Percentiles rank a stretch among this genome's conserved stretches.
phyloP scores from a whole-genome alignment of 2,797 vertebrate genomes.

The Gymnopithys bicolor region DNA sequence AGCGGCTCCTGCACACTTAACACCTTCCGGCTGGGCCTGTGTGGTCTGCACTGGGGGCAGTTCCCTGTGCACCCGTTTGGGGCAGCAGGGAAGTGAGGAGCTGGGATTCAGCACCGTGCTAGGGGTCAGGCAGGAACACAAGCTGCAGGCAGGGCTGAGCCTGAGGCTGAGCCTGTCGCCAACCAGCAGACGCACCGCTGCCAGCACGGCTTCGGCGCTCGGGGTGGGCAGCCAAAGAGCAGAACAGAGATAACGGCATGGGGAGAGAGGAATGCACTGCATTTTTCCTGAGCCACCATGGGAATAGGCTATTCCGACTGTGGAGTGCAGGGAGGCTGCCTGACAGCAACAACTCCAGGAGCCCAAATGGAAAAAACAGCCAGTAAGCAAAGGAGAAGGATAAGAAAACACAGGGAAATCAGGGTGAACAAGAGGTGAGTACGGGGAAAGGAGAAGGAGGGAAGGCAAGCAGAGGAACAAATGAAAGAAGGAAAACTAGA shows the following conservation, averaged over 20 bases:
- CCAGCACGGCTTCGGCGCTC: neutral
- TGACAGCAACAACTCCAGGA: neutral
- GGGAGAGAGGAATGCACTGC: neutral
- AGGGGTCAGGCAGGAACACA: neutral
- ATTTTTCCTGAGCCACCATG: neutral
- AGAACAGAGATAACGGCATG: neutral
- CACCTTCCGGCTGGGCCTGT: rapidly evolving
- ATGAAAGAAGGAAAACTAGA: neutral
- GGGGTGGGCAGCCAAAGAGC: conserved; percentile 31
- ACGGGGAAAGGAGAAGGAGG: neutral
- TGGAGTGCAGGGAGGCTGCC: neutral
- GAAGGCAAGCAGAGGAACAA: neutral
- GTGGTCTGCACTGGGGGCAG: neutral
- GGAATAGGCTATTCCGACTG: neutral
- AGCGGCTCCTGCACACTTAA: rapidly evolving
- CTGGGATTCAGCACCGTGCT: neutral
- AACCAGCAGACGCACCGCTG: neutral
- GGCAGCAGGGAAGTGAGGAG: neutral
- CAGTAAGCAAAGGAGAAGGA: neutral
- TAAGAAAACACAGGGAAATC: neutral
- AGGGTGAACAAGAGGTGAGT: neutral
- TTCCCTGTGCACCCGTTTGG: neutral
- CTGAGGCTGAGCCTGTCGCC: neutral
- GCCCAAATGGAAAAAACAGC: neutral
- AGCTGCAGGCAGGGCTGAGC: neutral